Conservation (phyloP, 2,113 vertebrate species). For the Lota lota region DNA sequence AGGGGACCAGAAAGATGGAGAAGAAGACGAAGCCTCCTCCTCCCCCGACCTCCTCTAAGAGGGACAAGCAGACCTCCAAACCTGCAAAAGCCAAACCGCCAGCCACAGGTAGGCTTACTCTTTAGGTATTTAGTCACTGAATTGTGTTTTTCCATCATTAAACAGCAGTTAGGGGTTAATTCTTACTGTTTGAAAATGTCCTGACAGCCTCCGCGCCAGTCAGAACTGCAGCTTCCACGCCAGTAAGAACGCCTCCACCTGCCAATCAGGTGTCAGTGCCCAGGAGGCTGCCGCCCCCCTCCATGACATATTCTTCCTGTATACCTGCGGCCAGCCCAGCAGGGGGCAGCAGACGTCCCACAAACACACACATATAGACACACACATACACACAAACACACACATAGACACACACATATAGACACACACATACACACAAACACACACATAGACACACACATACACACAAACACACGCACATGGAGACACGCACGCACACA, state of each 20-base stretch:
- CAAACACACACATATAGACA: too few species aligned
- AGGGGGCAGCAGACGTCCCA: constrained; percentile 70
- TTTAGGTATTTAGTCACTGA: background rate
- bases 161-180: background rate
- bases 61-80: constrained; percentile 59
- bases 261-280: constrained; percentile 24
- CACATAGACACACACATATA: too few species aligned
- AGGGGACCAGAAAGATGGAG: constrained; percentile 40
- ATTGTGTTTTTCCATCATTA: background rate
- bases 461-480: too few species aligned
- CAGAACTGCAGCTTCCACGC: background rate
- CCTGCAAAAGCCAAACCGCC: constrained; percentile 46
- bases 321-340: constrained; percentile 63
- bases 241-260: constrained; percentile 38
- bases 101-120: constrained; percentile 42
- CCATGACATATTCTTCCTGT: constrained; percentile 12
- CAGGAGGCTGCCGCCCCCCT: constrained; percentile 27
- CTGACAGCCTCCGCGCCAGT: too few species aligned
- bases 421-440: too few species aligned
- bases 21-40: constrained; percentile 15
- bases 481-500: too few species aligned
- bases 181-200: background rate
- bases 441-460: too few species aligned
- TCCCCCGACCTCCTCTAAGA: constrained; percentile 41
- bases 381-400: too few species aligned